A percentile compares a stretch with the other conserved stretches of the same genome.
These are phyloP conservation scores for Brassicogethes aeneus DNA, from an alignment of 2,888 invertebrate genomes.

Conservation along the genomic window DNA sequence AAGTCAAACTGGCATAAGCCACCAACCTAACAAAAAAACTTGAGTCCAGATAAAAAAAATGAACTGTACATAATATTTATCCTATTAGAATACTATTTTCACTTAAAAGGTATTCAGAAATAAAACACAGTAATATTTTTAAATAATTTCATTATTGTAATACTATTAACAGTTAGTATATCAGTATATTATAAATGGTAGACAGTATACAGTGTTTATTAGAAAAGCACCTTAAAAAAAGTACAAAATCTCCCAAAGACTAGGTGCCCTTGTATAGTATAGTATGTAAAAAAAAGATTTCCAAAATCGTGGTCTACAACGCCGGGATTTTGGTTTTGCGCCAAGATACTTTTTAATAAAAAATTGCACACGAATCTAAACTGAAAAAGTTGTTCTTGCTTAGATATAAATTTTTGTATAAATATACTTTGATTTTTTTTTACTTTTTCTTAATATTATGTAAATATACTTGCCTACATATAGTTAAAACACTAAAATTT, in stretches of 20 bases:
- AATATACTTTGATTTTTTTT: constrained; percentile 3
- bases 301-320: constrained; percentile 22
- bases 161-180: constrained; percentile 25
- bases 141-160: constrained; percentile 19
- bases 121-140: constrained; percentile 9
- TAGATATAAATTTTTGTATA: background rate
- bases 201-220: constrained; percentile 30
- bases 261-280: constrained; percentile 6
- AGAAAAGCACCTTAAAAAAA: constrained; percentile 25
- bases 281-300: constrained; percentile 14
- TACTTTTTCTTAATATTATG: constrained; percentile 9
- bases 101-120: background rate
- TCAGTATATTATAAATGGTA: constrained; percentile 26
- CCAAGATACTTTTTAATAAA: constrained; percentile 17
- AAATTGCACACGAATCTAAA: constrained; percentile 13
- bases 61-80: too few species aligned
- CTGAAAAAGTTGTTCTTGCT: constrained; percentile 1
- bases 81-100: too few species aligned
- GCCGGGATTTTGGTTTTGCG: constrained; percentile 20
- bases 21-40: too few species aligned
- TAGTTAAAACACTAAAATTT: constrained; percentile 4
- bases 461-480: constrained; percentile 9
- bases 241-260: constrained; percentile 16
- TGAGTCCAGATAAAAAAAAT: too few species aligned
- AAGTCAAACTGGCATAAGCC: too few species aligned